Percentiles rank a stretch among this genome's conserved stretches.
Evolutionary conservation across 2,113 vertebrate species (phyloP).

Genomic region (Corythaeola cristata): DNA sequence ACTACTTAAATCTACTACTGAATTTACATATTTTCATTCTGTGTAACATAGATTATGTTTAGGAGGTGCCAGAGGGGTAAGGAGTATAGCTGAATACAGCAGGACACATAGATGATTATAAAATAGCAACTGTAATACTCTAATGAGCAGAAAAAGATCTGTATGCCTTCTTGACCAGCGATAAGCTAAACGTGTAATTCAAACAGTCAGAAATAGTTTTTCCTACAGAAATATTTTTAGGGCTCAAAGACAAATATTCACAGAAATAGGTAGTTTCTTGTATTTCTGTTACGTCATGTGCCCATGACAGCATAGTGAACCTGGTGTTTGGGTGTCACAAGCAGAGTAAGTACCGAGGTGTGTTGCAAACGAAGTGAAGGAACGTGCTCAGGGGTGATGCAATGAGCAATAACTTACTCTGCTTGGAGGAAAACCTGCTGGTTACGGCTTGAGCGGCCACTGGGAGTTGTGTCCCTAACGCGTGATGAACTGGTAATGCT

Average conservation of each 20-base stretch:
- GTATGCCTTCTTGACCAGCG: not conserved
- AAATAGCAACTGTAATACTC: not conserved
- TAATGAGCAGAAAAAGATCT: not conserved
- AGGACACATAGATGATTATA: not conserved
- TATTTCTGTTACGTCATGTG: not conserved
- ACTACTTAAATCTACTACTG: not conserved
- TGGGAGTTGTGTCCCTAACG: fast-evolving
- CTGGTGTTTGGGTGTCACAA: not conserved
- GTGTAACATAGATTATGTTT: not conserved
- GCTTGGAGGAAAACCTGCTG: not conserved
- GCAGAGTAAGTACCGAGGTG: not conserved
- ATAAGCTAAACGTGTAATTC: not conserved
- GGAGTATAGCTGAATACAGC: not conserved
- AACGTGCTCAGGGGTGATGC: not conserved
- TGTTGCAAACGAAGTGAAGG: not conserved
- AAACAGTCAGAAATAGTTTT: not conserved
- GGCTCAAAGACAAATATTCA: not conserved
- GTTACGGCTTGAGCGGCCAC: not conserved
- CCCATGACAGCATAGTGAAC: not conserved
- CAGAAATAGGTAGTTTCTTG: not conserved
- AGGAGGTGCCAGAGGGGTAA: not conserved
- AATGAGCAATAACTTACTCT: not conserved
- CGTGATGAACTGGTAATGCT: not conserved
- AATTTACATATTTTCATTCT: not conserved
- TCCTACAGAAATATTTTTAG: not conserved